Evolutionary conservation across 2,888 invertebrate species (phyloP).

Genomic region (Stenotaenia linearis): DNA sequence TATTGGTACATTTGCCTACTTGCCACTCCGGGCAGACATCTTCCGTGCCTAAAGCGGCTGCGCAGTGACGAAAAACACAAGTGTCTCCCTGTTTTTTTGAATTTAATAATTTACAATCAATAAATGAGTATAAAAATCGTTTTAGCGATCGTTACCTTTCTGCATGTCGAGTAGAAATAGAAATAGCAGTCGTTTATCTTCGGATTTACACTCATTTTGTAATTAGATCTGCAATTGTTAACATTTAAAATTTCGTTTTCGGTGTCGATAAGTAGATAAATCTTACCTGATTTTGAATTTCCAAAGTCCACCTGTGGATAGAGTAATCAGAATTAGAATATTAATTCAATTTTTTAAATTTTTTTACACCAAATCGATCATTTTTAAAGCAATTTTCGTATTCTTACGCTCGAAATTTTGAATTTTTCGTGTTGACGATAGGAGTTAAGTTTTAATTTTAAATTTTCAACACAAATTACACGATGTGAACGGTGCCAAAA

Average conservation of each 20-base stretch:
- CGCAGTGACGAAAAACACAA: constrained; percentile 79
- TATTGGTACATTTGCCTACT: constrained; percentile 70
- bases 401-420: neutral
- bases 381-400: neutral
- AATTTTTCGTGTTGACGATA: neutral
- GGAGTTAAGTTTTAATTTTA: neutral
- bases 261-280: neutral
- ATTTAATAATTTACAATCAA: constrained; percentile 28
- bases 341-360: no score
- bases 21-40: constrained; percentile 75
- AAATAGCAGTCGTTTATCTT: constrained; percentile 83
- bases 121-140: constrained; percentile 19
- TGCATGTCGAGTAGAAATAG: constrained; percentile 79
- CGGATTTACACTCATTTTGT: constrained; percentile 31
- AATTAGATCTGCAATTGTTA: no score
- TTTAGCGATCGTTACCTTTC: constrained; percentile 59
- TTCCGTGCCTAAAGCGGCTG: constrained; percentile 73
- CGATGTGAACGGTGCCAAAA: neutral
- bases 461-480: neutral
- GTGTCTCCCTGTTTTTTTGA: constrained; percentile 63
- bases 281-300: neutral
- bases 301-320: neutral
- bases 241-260: constrained; percentile 47
- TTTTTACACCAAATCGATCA: neutral
- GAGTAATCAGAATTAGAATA: neutral